Conservation (phyloP, 2,113 vertebrate genomes). For the Eudyptes chrysolophus region DNA sequence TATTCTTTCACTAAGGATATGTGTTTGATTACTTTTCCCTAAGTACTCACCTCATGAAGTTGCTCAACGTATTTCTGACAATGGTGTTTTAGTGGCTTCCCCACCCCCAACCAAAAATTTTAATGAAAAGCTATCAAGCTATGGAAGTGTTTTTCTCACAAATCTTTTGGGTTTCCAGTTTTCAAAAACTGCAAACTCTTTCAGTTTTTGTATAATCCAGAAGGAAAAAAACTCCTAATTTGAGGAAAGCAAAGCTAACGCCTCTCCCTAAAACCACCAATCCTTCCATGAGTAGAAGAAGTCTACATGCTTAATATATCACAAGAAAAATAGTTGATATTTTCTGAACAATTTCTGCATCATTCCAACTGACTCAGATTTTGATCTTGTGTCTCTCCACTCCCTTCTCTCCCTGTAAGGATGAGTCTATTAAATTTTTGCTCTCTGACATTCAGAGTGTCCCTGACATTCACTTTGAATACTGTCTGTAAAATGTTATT, state of each 20-base stretch:
- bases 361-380: background rate
- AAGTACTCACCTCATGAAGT: background rate
- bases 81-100: background rate
- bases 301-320: background rate
- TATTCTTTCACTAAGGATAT: background rate
- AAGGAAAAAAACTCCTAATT: background rate
- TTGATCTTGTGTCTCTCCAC: background rate
- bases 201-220: background rate
- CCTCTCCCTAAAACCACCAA: background rate
- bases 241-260: background rate
- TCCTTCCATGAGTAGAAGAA: rapidly evolving
- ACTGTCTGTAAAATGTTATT: background rate
- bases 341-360: background rate
- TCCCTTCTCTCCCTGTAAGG: background rate
- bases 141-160: background rate
- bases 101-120: background rate
- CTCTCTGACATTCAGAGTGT: background rate
- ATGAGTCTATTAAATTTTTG: background rate
- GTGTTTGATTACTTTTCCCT: background rate
- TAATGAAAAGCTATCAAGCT: background rate
- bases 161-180: background rate
- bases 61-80: background rate
- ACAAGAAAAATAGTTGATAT: background rate
- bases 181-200: background rate
- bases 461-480: background rate